phyloP scores from a whole-genome alignment of 2,797 vertebrate genomes.

The Rhinella marina region DNA sequence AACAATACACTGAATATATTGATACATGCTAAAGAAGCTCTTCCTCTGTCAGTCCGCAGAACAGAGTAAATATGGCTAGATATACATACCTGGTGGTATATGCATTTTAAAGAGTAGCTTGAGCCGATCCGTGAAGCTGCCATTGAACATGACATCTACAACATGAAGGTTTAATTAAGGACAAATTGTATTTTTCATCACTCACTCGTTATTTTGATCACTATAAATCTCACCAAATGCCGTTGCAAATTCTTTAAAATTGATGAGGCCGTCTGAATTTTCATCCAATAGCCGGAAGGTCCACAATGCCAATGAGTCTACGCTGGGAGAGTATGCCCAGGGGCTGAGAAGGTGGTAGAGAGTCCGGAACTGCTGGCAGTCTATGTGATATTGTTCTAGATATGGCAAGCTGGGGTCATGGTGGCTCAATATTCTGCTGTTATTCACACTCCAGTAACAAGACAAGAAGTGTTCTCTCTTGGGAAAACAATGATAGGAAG shows the following conservation, averaged over 20 bases:
- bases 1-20: neutral
- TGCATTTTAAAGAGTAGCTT: constrained; percentile 97
- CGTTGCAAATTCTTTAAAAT: constrained; percentile 93
- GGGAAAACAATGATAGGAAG: constrained; percentile 46
- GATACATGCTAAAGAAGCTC: neutral
- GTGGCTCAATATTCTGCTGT: constrained; percentile 82
- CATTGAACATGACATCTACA: constrained; percentile 89
- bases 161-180: neutral
- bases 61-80: neutral
- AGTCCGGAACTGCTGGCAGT: constrained; percentile 87
- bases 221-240: constrained; percentile 79
- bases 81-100: constrained; percentile 86
- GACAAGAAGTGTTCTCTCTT: constrained; percentile 95
- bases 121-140: constrained; percentile 94
- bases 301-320: constrained; percentile 86
- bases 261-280: constrained; percentile 87
- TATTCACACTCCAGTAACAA: constrained; percentile 88
- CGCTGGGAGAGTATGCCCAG: constrained; percentile 84
- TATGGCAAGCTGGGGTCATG: constrained; percentile 95
- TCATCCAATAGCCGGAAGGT: constrained; percentile 90
- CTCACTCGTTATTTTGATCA: neutral
- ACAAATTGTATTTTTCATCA: neutral
- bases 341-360: constrained; percentile 90
- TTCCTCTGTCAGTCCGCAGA: neutral
- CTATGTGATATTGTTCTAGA: constrained; percentile 93